Conservation (phyloP, 2,888 invertebrate species). For the Anodontia alba region DNA sequence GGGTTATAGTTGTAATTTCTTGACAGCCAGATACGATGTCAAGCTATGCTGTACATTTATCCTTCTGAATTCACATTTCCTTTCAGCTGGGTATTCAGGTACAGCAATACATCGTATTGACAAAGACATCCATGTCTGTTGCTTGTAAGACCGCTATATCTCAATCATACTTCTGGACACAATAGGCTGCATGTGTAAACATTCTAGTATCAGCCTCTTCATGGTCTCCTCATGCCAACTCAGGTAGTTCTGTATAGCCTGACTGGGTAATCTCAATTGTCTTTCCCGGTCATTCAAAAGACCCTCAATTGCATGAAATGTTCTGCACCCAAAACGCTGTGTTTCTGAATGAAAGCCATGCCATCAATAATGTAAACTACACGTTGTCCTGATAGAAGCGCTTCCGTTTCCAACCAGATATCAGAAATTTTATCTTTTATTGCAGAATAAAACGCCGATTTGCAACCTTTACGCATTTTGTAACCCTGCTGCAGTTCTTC, state of each 20-base stretch:
- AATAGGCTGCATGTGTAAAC: neutral
- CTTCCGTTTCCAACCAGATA: neutral
- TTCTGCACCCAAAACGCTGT: neutral
- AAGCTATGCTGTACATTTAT: neutral
- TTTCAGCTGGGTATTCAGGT: neutral
- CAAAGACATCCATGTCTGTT: neutral
- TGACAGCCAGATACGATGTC: neutral
- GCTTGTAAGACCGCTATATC: neutral
- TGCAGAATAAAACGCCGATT: neutral
- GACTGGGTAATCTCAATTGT: neutral
- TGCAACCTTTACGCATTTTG: neutral
- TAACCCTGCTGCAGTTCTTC: neutral
- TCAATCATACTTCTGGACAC: neutral
- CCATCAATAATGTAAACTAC: neutral
- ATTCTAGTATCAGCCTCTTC: neutral
- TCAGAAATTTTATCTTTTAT: neutral
- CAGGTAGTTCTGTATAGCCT: neutral
- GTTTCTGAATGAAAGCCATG: neutral
- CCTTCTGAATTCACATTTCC: neutral
- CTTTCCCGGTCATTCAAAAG: neutral
- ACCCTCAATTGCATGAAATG: neutral
- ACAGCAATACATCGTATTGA: neutral
- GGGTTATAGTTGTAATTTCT: neutral
- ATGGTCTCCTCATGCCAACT: neutral
- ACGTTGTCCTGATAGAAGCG: neutral